Evolutionary conservation across 2,888 invertebrate genomes (phyloP).

Genomic region (Drosophila pseudotakahashii): DNA sequence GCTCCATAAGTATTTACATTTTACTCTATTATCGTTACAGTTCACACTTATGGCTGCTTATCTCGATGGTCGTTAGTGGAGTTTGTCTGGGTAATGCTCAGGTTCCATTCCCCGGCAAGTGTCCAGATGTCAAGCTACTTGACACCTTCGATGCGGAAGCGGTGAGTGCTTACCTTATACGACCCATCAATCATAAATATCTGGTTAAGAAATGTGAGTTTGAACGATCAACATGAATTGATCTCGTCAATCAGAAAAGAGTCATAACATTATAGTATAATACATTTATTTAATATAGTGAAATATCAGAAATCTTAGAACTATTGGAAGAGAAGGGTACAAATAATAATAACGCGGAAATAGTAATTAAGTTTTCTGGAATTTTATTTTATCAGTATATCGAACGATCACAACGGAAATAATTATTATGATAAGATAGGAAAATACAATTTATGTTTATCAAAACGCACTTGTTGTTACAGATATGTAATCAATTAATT

Average conservation of each 20-base stretch:
- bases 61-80: constrained; percentile 46
- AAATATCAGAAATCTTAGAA: too few species aligned
- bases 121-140: constrained; percentile 87
- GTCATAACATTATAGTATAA: too few species aligned
- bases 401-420: too few species aligned
- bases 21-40: constrained; percentile 24
- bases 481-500: not conserved
- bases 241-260: too few species aligned
- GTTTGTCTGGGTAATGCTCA: constrained; percentile 83
- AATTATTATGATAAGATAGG: not conserved
- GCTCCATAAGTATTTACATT: not conserved
- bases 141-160: constrained; percentile 86
- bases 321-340: too few species aligned
- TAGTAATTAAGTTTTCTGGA: too few species aligned
- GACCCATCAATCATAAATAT: not conserved
- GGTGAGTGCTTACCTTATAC: constrained; percentile 69
- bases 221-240: too few species aligned
- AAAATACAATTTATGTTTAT: not conserved
- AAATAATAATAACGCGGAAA: too few species aligned
- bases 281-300: too few species aligned
- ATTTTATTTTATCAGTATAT: too few species aligned
- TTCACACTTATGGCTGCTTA: constrained; percentile 44
- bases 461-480: not conserved
- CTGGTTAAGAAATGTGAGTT: too few species aligned
- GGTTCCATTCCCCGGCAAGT: constrained; percentile 87